Conservation (phyloP, 2,888 invertebrate species). For the Eudasyphora cyanicolor region DNA sequence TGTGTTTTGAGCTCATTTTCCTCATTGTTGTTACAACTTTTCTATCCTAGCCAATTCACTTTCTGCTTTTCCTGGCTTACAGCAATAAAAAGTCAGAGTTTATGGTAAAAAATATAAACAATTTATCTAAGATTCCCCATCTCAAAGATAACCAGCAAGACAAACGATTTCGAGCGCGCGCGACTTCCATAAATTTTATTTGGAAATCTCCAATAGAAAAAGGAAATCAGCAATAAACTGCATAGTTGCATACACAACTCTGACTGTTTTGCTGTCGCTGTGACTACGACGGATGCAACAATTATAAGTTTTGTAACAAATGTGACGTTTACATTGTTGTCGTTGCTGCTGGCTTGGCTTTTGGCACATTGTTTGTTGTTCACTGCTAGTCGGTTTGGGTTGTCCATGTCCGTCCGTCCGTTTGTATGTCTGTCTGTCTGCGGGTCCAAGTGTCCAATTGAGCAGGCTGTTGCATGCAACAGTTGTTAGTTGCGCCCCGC, state of each 20-base stretch:
- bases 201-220: neutral
- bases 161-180: too few relatives aligned
- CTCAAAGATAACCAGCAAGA: too few relatives aligned
- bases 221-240: slow-evolving; percentile 21
- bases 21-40: too few relatives aligned
- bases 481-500: slow-evolving; percentile 1
- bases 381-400: too few relatives aligned
- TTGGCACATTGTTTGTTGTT: neutral
- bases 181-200: neutral
- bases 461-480: slow-evolving; percentile 49
- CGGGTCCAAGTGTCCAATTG: too few relatives aligned
- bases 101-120: too few relatives aligned
- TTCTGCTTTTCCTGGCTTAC: too few relatives aligned
- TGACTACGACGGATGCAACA: slow-evolving; percentile 1
- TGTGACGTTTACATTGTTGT: slow-evolving; percentile 33
- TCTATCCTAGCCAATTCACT: too few relatives aligned
- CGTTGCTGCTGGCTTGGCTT: too few relatives aligned
- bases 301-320: slow-evolving; percentile 26
- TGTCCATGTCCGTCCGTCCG: neutral
- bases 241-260: neutral
- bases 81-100: too few relatives aligned
- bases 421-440: neutral
- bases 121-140: too few relatives aligned
- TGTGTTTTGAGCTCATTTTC: too few relatives aligned
- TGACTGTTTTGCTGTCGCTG: neutral